phyloP scores from a whole-genome alignment of 2,888 invertebrate genomes.

The Agrotis exclamationis region DNA sequence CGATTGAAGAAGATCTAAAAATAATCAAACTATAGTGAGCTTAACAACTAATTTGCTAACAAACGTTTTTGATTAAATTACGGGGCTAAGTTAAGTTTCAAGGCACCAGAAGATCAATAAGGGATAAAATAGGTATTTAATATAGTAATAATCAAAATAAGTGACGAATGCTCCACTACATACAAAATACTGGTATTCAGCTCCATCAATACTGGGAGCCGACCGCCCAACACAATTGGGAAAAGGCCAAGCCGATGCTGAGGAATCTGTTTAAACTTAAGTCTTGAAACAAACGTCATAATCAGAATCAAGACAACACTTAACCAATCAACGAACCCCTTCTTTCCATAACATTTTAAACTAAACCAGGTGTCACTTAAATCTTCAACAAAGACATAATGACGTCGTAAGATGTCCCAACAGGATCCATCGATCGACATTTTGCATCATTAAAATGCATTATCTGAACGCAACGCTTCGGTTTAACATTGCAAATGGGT shows the following conservation, averaged over 20 bases:
- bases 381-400: slow-evolving; percentile 77
- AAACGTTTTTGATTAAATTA: slow-evolving; percentile 9
- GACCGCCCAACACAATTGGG: neutral
- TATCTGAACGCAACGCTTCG: slow-evolving; percentile 85
- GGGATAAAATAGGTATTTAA: neutral
- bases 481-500: slow-evolving; percentile 89
- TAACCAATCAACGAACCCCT: slow-evolving; percentile 37
- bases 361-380: slow-evolving; percentile 79
- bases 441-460: slow-evolving; percentile 92
- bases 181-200: neutral
- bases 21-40: neutral
- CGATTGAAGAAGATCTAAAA: slow-evolving; percentile 22
- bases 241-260: neutral
- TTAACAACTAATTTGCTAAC: slow-evolving; percentile 4
- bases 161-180: too few species aligned
- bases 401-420: slow-evolving; percentile 72
- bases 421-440: slow-evolving; percentile 83
- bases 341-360: slow-evolving; percentile 71
- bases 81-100: neutral
- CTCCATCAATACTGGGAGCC: neutral
- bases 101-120: neutral
- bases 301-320: slow-evolving; percentile 28
- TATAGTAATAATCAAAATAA: neutral
- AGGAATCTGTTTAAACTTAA: neutral
- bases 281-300: slow-evolving; percentile 6